Evolutionary conservation across 2,113 vertebrate species (phyloP), one percentile per base, ranked within the genome.

Genomic region (mouse (Mus musculus)): DNA sequence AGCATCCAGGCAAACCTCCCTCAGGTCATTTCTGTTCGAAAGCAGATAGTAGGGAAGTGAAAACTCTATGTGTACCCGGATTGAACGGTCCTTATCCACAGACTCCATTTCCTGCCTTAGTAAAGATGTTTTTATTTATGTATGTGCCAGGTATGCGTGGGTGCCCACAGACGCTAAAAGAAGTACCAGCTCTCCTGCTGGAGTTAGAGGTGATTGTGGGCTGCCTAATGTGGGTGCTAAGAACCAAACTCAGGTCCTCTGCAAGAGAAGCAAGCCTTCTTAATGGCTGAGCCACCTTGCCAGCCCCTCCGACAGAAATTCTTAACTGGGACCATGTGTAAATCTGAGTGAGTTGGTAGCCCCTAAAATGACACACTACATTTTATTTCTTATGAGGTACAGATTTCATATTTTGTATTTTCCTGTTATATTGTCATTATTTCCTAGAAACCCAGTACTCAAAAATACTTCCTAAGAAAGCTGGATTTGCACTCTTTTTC

Each of bases 341-440:
- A 85, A 95, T 49, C 90, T n/a, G 14, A 82, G 16, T 69, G 61
- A 3, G 1, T 71, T 90, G 49, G 20, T 93, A 39, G 26, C 42
- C 42, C 84, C 7, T 72, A 76, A 81, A 42, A 46, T 90, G 95
- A 59, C 56, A 28, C 49, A 7, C 52, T 88, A 80, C 39, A 63
- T 93, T 95, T 94, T 90, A 39, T 92, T 85, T 96, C 59, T 90
- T 90, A 1, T 92, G 94, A 71, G 30, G 85, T 72, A 80, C 91
- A 52, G 22, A 33, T 69, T 86, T 93, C 30, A 54, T 95, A 59
- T 92, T 96, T 95, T 88, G 2, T 4, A 85, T 11, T 93, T 90
- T 94, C 16, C n/a, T 52, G 72, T 88, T 36, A 46, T 91, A 90
- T 42, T 85, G 30, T 6, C 16, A 9, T 82, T 96, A 36, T 91